These are phyloP conservation scores for Etheostoma nigrum DNA, from an alignment of 2,797 vertebrate genomes.

Conservation along the genomic window DNA sequence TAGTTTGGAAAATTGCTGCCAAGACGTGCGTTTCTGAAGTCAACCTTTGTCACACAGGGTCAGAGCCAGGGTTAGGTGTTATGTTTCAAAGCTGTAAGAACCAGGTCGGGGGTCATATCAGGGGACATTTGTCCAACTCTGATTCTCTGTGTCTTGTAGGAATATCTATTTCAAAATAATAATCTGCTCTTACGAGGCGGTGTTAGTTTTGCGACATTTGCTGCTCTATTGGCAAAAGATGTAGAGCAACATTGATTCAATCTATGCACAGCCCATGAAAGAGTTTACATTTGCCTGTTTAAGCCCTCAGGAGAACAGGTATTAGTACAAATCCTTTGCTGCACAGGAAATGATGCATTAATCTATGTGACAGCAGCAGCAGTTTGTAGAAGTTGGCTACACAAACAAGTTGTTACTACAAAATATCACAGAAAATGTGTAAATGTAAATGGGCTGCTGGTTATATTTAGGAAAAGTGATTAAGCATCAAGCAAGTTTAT, in stretches of 20 bases:
- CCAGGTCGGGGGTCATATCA: slow-evolving; percentile 28
- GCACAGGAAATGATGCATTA: slow-evolving; percentile 38
- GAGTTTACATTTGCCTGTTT: slow-evolving; percentile 25
- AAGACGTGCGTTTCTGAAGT: slow-evolving; percentile 45
- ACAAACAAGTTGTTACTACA: background rate
- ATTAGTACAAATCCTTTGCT: slow-evolving; percentile 24
- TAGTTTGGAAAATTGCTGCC: slow-evolving; percentile 57
- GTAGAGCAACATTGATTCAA: slow-evolving; percentile 31
- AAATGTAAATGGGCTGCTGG: background rate
- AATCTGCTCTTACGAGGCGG: background rate
- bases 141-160: slow-evolving; percentile 15
- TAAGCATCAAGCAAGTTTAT: background rate
- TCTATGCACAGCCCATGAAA: slow-evolving; percentile 22
- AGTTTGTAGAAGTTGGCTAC: slow-evolving; percentile 10
- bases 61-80: slow-evolving; percentile 33
- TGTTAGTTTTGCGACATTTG: slow-evolving; percentile 35
- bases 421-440: background rate
- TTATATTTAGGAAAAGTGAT: background rate
- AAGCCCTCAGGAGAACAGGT: slow-evolving; percentile 1
- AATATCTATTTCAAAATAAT: slow-evolving; percentile 16
- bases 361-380: slow-evolving; percentile 7
- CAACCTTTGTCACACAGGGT: slow-evolving; percentile 49
- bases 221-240: slow-evolving; percentile 20
- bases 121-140: background rate
- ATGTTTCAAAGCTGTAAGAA: slow-evolving; percentile 50